A percentile compares a stretch with the other conserved stretches of the same genome.
phyloP scores from a whole-genome alignment of 2,113 vertebrate genomes.

The Platichthys flesus region DNA sequence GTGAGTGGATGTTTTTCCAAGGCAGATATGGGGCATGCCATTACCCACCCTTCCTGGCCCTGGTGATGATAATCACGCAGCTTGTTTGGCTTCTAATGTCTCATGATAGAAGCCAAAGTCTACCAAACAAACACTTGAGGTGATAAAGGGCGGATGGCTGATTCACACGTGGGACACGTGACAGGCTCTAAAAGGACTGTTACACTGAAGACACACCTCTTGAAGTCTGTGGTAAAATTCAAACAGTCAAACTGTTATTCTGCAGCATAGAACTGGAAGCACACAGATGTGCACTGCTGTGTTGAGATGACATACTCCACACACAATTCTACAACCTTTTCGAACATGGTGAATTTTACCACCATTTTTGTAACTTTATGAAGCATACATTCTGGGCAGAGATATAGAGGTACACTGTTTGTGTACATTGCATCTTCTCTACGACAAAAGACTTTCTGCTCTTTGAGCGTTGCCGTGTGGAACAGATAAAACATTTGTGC shows the following conservation, averaged over 20 bases:
- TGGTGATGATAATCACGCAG: slow-evolving; percentile 66
- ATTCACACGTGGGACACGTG: neutral
- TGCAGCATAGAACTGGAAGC: neutral
- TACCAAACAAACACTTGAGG: no score
- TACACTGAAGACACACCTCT: neutral
- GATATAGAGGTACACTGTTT: no score
- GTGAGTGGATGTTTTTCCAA: slow-evolving; percentile 62
- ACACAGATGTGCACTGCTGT: neutral
- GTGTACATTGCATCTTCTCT: no score
- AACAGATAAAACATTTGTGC: no score
- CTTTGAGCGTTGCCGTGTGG: no score
- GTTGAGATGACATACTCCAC: neutral
- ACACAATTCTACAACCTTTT: neutral
- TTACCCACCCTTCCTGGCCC: slow-evolving; percentile 68
- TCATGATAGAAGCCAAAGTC: no score
- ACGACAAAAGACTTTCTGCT: no score
- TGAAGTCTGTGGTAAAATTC: neutral
- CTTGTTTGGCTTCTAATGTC: slow-evolving; percentile 60
- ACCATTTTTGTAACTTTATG: no score
- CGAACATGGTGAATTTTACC: no score
- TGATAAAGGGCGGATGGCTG: no score
- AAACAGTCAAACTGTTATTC: slow-evolving; percentile 13
- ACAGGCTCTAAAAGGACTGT: no score
- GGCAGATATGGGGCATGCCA: slow-evolving; percentile 44
- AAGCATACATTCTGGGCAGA: no score